Evolutionary conservation across 2,113 vertebrate genomes (phyloP).

Genomic region (Pomatostomus ruficeps): DNA sequence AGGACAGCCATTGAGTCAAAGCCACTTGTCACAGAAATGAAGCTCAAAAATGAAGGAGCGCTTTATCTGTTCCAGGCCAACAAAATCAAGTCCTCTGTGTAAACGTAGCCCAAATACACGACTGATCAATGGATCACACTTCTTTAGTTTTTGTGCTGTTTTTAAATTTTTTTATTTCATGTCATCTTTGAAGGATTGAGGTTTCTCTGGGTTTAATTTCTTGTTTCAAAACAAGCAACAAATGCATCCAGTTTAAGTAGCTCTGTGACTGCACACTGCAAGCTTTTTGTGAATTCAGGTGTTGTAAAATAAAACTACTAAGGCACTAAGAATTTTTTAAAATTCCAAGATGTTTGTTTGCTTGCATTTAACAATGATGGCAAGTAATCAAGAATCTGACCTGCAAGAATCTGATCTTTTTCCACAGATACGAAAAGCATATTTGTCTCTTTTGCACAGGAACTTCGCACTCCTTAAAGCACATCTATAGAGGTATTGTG

Average conservation of each 20-base stretch:
- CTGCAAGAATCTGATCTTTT: neutral
- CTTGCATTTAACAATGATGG: neutral
- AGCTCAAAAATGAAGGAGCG: neutral
- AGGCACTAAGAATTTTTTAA: neutral
- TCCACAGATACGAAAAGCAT: neutral
- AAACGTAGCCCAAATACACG: neutral
- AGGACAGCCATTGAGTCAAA: neutral
- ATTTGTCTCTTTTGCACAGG: neutral
- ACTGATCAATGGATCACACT: neutral
- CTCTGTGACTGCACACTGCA: neutral
- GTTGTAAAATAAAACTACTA: neutral
- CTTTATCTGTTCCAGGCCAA: neutral
- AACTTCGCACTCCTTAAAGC: neutral
- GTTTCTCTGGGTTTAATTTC: neutral
- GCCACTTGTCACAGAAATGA: neutral
- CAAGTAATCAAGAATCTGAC: neutral
- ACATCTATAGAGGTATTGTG: neutral
- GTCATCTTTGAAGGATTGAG: neutral
- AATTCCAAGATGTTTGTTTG: neutral
- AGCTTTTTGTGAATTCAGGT: neutral
- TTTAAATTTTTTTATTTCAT: neutral
- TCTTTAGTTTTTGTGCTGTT: neutral
- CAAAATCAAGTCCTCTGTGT: neutral
- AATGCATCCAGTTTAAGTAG: neutral
- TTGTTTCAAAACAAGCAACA: neutral